Evolutionary conservation across 2,888 invertebrate species (phyloP), one percentile per base, ranked within the genome.

Genomic region (Palloptera scutellata): DNA sequence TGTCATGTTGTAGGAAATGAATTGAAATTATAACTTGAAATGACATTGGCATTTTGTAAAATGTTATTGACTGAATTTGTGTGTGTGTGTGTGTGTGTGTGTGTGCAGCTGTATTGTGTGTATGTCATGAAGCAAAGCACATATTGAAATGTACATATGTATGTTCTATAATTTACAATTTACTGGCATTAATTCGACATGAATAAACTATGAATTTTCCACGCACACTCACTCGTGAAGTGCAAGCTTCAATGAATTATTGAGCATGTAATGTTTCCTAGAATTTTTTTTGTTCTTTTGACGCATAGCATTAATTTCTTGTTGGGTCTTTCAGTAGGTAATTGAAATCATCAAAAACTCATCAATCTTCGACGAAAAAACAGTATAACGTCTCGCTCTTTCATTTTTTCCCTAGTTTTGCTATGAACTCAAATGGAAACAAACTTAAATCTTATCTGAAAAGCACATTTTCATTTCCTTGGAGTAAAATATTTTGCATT

Each of bases 251-350:
- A 30, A 30, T 30, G 30, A 30, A 30, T 30, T 30, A 30, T 30
- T 30, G 30, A 30, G 30, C 30, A 30, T 30, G 30, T 30, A 30
- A 30, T 30, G n/a, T n/a, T n/a, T n/a, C n/a, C n/a, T n/a, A n/a
- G n/a, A 63, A 40, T 19, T 43, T 53, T 48, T 6, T 57, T 54
- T 61, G 9, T 51, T 65, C 51, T 57, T 30, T 54, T 69, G 66
- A 42, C 61, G 66, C 66, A 66, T 69, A 66, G 45, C 66, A 60
- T 6, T 30, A 30, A 17, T 30, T 60, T 43, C 42, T 52, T 58
- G 58, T 62, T 54, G 15, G 42, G 59, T n/a, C 3, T 42, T 17
- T 10, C 13, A 45, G 2, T 11, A 43, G 45, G 67, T 67, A 67
- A 67, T 59, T 63, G 40, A 9, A 45, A 20, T 10, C 48, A 61